A percentile compares a stretch with the other conserved stretches of the same genome.
Conservation (phyloP, 92 coral and sea anemone species). For the Paramuricea clavata region DNA sequence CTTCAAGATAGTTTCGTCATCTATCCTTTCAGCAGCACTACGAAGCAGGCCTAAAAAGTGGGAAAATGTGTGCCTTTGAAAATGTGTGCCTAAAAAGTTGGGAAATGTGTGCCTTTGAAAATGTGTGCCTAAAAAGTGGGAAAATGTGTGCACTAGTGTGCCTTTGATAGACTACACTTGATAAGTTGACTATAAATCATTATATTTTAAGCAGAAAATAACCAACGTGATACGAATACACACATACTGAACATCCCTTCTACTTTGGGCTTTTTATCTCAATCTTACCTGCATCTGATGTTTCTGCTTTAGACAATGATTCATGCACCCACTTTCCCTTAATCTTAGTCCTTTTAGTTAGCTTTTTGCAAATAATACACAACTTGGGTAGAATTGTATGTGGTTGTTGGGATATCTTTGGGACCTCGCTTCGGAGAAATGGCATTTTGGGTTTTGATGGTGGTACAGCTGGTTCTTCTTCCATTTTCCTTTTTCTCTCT, state of each 20-base stretch:
- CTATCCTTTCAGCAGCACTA: conserved; percentile 36
- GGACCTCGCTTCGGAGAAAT: conserved; percentile 27
- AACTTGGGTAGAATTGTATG: conserved; percentile 24
- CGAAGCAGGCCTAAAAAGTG: conserved; percentile 20
- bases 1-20: conserved; percentile 37
- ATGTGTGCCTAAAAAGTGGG: too few relatives aligned
- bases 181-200: too few relatives aligned
- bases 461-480: conserved; percentile 29
- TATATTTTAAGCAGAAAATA: too few relatives aligned
- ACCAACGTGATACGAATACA: too few relatives aligned
- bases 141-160: too few relatives aligned
- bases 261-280: conserved; percentile 10
- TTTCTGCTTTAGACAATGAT: conserved; percentile 44
- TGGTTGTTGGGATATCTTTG: conserved; percentile 2
- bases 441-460: conserved; percentile 23
- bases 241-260: conserved; percentile 26
- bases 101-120: too few relatives aligned
- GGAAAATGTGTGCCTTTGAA: too few relatives aligned
- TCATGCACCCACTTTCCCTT: conserved; percentile 35
- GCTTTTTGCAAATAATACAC: conserved; percentile 24
- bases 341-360: conserved; percentile 44
- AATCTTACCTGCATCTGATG: conserved; percentile 41
- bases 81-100: too few relatives aligned
- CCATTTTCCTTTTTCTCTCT: conserved; percentile 28
- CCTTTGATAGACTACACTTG: too few relatives aligned